Percentiles rank a stretch among this genome's conserved stretches.
These are phyloP conservation scores for Heteronetta atricapilla DNA, from an alignment of 2,113 vertebrate species.

Conservation along the genomic window DNA sequence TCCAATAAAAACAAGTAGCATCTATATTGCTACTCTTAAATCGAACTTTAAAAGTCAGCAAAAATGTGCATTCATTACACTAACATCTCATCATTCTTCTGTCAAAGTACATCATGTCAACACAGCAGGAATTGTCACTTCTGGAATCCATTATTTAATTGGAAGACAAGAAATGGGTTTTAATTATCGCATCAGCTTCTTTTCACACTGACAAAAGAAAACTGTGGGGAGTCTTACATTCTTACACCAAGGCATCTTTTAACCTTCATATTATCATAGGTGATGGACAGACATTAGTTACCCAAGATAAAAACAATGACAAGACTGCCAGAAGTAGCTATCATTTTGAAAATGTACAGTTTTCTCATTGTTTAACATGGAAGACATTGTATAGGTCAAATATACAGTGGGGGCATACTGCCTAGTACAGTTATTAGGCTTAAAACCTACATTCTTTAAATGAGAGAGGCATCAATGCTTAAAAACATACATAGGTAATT, in stretches of 20 bases:
- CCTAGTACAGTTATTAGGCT: neutral
- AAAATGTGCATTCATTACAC: neutral
- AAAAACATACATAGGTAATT: neutral
- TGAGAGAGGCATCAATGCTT: neutral
- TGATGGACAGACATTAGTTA: neutral
- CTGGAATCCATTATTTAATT: neutral
- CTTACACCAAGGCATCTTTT: neutral
- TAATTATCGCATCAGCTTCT: slow-evolving; percentile 19
- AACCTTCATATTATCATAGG: neutral
- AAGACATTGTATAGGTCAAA: neutral
- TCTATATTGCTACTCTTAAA: neutral
- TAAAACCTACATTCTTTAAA: neutral
- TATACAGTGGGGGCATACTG: neutral
- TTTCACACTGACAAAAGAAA: neutral
- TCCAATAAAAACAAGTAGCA: neutral
- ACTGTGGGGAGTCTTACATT: neutral
- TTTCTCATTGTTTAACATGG: neutral
- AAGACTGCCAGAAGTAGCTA: neutral
- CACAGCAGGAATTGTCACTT: neutral
- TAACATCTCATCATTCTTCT: neutral
- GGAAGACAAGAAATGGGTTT: neutral
- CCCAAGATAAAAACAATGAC: neutral
- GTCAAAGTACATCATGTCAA: neutral
- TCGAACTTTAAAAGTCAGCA: neutral
- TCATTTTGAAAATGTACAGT: neutral